Conservation (phyloP, 2,888 invertebrate genomes). For the Pandemis heparana region DNA sequence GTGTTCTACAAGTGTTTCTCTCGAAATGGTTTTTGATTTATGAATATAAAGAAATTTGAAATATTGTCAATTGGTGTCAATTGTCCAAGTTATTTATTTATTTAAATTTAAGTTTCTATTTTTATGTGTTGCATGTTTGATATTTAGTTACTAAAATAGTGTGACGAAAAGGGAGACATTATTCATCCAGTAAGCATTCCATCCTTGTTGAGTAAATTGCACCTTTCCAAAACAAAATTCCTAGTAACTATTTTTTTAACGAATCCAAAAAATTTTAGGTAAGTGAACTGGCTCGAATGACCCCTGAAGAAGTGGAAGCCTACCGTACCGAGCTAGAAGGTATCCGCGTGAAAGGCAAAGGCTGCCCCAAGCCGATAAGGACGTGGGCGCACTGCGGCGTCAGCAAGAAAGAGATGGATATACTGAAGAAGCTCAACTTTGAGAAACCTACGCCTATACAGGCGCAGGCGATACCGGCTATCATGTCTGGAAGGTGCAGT, state of each 20-base stretch:
- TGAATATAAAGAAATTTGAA: too few species aligned
- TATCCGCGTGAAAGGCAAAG: conserved; percentile 97
- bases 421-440: conserved; percentile 95
- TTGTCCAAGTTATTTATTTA: too few species aligned
- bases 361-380: conserved; percentile 97
- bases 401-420: conserved; percentile 97
- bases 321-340: conserved; percentile 97
- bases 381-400: conserved; percentile 99
- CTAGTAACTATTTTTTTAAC: background rate
- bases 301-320: conserved; percentile 92
- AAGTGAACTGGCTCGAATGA: conserved; percentile 97
- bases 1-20: too few species aligned
- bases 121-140: too few species aligned
- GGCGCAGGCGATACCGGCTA: conserved; percentile 98
- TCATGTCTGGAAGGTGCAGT: conserved; percentile 94
- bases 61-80: too few species aligned
- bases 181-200: background rate
- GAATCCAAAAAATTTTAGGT: conserved; percentile 81
- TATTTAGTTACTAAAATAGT: background rate
- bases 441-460: conserved; percentile 99
- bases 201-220: background rate
- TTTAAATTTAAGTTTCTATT: too few species aligned
- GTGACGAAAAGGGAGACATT: background rate
- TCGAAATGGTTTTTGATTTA: too few species aligned
- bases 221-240: background rate